Conservation (phyloP, 2,797 vertebrate genomes). For the Mus spretus region DNA sequence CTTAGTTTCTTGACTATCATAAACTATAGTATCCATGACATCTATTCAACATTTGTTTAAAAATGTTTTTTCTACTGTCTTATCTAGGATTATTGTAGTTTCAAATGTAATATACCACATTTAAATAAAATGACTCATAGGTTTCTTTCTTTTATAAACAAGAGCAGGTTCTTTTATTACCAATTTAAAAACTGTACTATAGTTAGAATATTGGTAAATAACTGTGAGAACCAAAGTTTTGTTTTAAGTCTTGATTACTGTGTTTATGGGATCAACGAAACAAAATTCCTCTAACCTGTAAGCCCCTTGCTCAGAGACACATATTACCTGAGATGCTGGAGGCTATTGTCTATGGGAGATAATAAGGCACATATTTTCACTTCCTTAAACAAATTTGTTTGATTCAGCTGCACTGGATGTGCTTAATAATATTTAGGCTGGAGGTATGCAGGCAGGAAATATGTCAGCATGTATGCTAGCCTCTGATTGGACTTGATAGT, state of each 20-base stretch:
- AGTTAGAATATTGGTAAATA: not conserved
- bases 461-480: not conserved
- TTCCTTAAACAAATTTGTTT: not conserved
- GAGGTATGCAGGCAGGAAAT: not conserved
- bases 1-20: not conserved
- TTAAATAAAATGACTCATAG: conserved; percentile 39
- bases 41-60: not conserved
- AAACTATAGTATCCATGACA: not conserved
- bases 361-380: not conserved
- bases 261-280: not conserved
- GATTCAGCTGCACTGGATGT: not conserved
- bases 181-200: not conserved
- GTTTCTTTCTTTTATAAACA: conserved; percentile 54
- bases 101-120: not conserved
- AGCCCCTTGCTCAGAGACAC: not conserved
- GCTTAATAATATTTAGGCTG: not conserved
- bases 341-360: not conserved
- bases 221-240: not conserved
- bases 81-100: not conserved
- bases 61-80: conserved; percentile 19
- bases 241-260: not conserved
- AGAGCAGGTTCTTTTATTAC: not conserved
- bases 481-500: not conserved
- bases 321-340: not conserved
- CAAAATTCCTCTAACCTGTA: not conserved